Base-by-base conservation (phyloP, 2,888 invertebrate genomes). In the Hemicrepidius hirtus region DNA sequence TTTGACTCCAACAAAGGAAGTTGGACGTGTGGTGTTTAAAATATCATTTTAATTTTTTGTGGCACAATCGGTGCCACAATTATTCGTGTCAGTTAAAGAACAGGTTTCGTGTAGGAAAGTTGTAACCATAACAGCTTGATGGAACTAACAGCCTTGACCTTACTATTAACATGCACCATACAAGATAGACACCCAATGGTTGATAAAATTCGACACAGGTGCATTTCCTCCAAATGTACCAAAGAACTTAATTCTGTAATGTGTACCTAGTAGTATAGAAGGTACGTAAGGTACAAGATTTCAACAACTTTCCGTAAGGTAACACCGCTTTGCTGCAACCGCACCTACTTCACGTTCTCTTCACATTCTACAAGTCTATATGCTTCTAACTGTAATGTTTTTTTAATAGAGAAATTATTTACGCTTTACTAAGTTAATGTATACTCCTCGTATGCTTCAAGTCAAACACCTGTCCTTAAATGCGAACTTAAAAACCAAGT, bases 281-380 rank as follows among this genome's bases (percentile, higher is more conserved):
- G 20, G 32, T 16, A 55, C 13, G 32, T 16, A 20, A 59, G 60
- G 60, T 68, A 50, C 60, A 67, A 59, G 60, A 44, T 68, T 68
- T 60, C 60, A 67, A 67, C 68, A 59, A 60, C 68, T 68, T 60
- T 68, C 68, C 49, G 68, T 60, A 68, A 59, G 46, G 60, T 46
- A 60, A 68, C 50, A 59, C 37, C 50, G 20, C n/a, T n/a, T n/a
- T n/a, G n/a, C 24, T 60, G 24, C 20, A 41, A 50, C 72, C 72
- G 63, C 72, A 64, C 72, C 72, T 68, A 66, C 35, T 44, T 63
- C 68, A 72, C 72, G 72, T 68, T 72, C 59, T 68, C 63, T 72
- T 50, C 53, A 55, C 67, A 68, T 68, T 63, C 71, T 68, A 68
- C 68, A 46, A 50, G 63, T 72, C 53, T 53, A 24, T 37, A 64